Base-by-base conservation (phyloP, 2,113 vertebrate species). In the Mystacornis crossleyi region DNA sequence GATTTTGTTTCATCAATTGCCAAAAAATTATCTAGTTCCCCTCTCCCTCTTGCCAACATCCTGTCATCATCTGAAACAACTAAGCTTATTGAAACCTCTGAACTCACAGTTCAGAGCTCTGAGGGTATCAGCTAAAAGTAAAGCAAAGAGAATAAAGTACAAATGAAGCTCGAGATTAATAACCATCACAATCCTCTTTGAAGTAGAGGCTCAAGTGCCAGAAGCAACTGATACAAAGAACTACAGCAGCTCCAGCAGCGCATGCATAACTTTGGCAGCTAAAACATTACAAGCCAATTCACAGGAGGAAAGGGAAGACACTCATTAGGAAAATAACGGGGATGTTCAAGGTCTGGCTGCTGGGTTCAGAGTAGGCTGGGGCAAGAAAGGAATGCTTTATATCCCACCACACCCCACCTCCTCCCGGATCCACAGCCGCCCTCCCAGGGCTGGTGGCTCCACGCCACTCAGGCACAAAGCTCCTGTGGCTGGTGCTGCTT, bases 1-100 rank as follows among this genome's bases (percentile, higher is more conserved):
- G 82, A 83, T 81, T 96, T 74, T 60, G 51, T 88, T 97, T 96
- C 64, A 95, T 95, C 79, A 48, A 25, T 28, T 92, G 92, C 90
- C 96, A 96, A 71, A 80, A 92, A 51, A 78, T 93, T 90, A 83
- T 86, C 64, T 48, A 50, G 71, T 47, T 93, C n/a, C 53, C 26
- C 54, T 29, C 40, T 81, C 51, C 34, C 45, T 43, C 54, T 77
- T 0, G 24, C 85, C 90, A 96, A 93, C 85, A 88, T 95, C 92
- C 92, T 86, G 85, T 93, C 93, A 93, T 83, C 90, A 78, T 86
- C 82, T 86, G 90, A 86, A 91, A 91, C 81, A 88, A 82, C 61
- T 96, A 75, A 51, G 79, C 54, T 73, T 48, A 65, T 81, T 96
- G 83, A 83, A 94, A 81, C 69, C 60, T 70, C 81, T 83, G 74